phyloP scores from a whole-genome alignment of 2,888 invertebrate genomes.

The Caenorhabditis japonica region DNA sequence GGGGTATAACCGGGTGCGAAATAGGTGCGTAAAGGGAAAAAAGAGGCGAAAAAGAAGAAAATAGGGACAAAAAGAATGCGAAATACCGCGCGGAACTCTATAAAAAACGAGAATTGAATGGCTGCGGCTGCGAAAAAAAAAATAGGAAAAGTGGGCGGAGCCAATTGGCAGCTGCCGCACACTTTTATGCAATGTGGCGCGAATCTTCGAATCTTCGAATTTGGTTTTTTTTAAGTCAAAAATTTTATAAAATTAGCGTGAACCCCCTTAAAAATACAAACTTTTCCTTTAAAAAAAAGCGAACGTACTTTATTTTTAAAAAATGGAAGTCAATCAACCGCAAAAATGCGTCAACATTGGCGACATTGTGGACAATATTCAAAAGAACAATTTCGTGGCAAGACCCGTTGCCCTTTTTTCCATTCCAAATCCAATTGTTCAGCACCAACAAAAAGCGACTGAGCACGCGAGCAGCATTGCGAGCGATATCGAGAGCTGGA shows the following conservation, averaged over 20 bases:
- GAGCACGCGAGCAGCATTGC: constrained; percentile 17
- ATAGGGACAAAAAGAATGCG: too few species aligned
- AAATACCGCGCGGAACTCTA: constrained; percentile 6
- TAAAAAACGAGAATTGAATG: constrained; percentile 19
- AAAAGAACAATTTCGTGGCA: constrained; percentile 22
- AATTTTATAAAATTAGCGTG: background rate
- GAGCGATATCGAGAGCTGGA: constrained; percentile 21
- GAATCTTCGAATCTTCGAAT: background rate
- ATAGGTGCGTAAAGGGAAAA: background rate
- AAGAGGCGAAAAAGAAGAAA: constrained; percentile 35
- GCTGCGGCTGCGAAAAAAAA: background rate
- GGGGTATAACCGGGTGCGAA: constrained; percentile 16
- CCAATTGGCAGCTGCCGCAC: constrained; percentile 29
- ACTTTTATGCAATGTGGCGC: background rate
- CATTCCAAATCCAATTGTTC: background rate
- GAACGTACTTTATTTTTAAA: background rate
- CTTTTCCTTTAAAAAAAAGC: background rate
- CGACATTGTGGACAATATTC: constrained; percentile 25
- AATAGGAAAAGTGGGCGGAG: constrained; percentile 15
- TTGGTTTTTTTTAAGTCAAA: background rate
- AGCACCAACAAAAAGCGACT: constrained; percentile 22
- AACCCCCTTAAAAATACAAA: background rate
- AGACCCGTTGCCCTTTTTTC: background rate
- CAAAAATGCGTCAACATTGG: constrained; percentile 14
- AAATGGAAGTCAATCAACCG: background rate